Conservation (phyloP, 2,797 vertebrate genomes). For the Parambassis ranga region DNA sequence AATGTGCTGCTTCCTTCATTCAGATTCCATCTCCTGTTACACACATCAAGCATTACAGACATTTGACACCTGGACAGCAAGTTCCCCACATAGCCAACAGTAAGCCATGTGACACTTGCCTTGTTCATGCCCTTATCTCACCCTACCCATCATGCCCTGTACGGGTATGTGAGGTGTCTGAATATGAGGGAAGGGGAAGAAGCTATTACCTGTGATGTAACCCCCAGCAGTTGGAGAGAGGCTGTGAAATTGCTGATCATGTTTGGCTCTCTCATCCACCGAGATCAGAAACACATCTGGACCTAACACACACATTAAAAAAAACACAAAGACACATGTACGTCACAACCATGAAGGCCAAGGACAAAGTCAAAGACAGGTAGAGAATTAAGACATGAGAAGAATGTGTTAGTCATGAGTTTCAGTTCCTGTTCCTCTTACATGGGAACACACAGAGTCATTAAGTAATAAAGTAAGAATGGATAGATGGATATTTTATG, state of each 20-base stretch:
- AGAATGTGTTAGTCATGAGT: conserved; percentile 46
- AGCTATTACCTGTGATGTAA: conserved; percentile 92
- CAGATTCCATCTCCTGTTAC: background rate
- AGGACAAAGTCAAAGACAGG: background rate
- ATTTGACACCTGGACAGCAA: background rate
- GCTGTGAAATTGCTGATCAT: conserved; percentile 98
- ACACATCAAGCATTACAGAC: background rate
- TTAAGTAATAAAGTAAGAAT: too few species aligned
- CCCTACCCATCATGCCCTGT: background rate
- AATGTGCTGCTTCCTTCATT: background rate
- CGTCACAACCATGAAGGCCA: background rate
- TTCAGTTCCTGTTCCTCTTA: conserved; percentile 46
- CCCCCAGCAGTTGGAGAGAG: conserved; percentile 89
- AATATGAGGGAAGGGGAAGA: background rate
- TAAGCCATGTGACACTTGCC: background rate
- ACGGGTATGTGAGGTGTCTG: background rate
- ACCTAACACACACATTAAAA: conserved; percentile 64
- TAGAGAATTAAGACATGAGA: conserved; percentile 16
- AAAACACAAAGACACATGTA: conserved; percentile 6
- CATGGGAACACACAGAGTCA: too few species aligned
- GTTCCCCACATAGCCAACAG: background rate
- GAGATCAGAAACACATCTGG: conserved; percentile 95
- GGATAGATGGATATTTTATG: too few species aligned
- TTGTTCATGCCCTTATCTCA: background rate
- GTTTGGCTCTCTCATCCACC: conserved; percentile 94